Evolutionary conservation across 2,113 vertebrate species (phyloP), one percentile per base, ranked within the genome.

Genomic region (Hippoglossus stenolepis): DNA sequence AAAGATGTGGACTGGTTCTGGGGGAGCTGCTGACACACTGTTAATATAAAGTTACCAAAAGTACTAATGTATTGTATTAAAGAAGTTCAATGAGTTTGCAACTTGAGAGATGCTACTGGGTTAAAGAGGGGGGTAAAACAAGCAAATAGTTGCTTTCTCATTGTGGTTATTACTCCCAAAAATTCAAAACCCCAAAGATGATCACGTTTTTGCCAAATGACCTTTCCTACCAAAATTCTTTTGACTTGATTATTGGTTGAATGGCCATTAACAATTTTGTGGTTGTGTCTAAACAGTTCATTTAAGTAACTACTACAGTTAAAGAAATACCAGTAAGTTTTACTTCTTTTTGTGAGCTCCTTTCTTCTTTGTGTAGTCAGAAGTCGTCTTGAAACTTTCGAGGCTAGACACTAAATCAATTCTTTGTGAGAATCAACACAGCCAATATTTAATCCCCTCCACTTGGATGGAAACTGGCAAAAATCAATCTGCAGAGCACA

Each of bases 1-100:
- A 56, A 62, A 73, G 38, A 75, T 73, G 51, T 31, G 26, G 38
- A 77, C 45, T 10, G 35, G 74, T 74, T 73, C 72, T 38, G 12
- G 60, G 45, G 56, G 78, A 78, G 21, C 51, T 59, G 40, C 67
- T 24, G 70, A 74, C 31, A 66, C 40, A 24, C 66, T n/a, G 8
- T 12, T 14, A 68, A 47, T 20, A 18, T 23, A 38, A 79, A 75
- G 31, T 43, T 12, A 40, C n/a, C 2, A n/a, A 12, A 2, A 75
- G 65, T 11, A 51, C 2, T 11, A 43, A 0, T n/a, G 20, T 58
- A 66, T 6, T 49, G 17, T 18, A 49, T 49, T 49, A 5, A 49
- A 49, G 51, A 76, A 57, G 47, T 54, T 71, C n/a, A 10, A 1
- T 61, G 56, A 11, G 43, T 69, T 69, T 57, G 26, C 21, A 65